Evolutionary conservation across 2,797 vertebrate genomes (phyloP).

Genomic region (Molossus molossus): DNA sequence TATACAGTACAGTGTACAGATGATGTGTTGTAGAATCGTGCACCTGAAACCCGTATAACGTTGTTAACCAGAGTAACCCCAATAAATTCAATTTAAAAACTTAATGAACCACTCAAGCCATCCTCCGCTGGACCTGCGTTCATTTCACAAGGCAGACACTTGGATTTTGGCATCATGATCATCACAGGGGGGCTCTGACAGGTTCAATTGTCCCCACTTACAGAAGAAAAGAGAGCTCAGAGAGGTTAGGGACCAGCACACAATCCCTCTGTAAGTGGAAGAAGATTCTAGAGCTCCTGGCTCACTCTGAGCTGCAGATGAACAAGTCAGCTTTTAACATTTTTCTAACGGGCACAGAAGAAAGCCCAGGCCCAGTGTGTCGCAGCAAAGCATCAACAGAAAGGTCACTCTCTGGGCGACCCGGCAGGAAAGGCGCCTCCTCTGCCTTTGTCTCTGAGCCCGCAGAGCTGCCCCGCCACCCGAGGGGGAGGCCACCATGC

Average conservation of each 20-base stretch:
- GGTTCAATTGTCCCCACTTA: not conserved
- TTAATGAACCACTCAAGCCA: not conserved
- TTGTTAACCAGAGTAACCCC: no score
- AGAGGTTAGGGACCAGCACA: not conserved
- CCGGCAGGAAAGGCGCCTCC: not conserved
- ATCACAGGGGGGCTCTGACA: accelerated
- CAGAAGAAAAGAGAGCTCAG: not conserved
- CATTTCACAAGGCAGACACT: not conserved
- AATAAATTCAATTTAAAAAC: no score
- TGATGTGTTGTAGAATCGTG: no score
- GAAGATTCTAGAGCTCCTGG: not conserved
- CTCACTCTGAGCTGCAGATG: not conserved
- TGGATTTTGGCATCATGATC: accelerated
- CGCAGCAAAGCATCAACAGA: no score
- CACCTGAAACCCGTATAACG: no score
- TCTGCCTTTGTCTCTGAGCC: not conserved
- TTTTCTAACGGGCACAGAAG: not conserved
- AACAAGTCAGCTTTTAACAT: not conserved
- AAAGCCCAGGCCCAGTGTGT: not conserved
- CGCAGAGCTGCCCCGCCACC: no score
- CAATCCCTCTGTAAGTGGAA: not conserved
- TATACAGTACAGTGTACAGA: no score
- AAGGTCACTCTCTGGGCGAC: not conserved
- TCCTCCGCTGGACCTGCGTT: not conserved
- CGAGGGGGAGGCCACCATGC: not conserved